Percentiles rank a stretch among this genome's conserved stretches.
Evolutionary conservation across 1,140 invertebrate species (phyloP).

Genomic region (Lethocerus indicus): DNA sequence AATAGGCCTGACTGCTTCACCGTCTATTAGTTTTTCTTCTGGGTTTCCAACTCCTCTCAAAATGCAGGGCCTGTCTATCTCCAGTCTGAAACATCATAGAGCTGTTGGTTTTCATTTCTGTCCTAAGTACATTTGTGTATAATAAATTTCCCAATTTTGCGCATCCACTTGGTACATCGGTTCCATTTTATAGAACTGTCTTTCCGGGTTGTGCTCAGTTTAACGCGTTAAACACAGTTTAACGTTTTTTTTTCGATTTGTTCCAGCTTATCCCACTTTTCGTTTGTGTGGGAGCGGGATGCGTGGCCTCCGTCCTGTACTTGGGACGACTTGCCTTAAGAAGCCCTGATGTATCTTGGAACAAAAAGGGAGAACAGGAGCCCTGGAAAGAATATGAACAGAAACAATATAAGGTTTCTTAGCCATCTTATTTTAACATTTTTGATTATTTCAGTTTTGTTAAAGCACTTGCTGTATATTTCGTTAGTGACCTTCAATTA

Average conservation of each 20-base stretch:
- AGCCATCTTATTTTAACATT: no score
- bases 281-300: conserved; percentile 46
- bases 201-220: no score
- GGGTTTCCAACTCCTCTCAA: conserved; percentile 8
- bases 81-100: conserved; percentile 9
- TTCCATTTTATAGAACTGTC: not conserved
- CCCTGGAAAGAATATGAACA: conserved; percentile 61
- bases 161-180: not conserved
- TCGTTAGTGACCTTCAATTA: no score
- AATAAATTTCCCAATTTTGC: not conserved
- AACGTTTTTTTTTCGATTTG: conserved; percentile 13
- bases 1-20: no score
- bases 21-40: no score
- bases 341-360: conserved; percentile 68
- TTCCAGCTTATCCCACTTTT: conserved; percentile 60
- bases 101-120: conserved; percentile 1
- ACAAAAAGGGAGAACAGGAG: conserved; percentile 45
- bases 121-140: not conserved
- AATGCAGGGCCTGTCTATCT: conserved; percentile 9
- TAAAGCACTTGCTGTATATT: no score
- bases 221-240: no score
- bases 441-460: no score
- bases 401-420: conserved; percentile 71
- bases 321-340: conserved; percentile 43
- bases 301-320: conserved; percentile 37